Evolutionary conservation across 2,888 invertebrate species (phyloP).

Genomic region (Prostheceraeus crozeri): DNA sequence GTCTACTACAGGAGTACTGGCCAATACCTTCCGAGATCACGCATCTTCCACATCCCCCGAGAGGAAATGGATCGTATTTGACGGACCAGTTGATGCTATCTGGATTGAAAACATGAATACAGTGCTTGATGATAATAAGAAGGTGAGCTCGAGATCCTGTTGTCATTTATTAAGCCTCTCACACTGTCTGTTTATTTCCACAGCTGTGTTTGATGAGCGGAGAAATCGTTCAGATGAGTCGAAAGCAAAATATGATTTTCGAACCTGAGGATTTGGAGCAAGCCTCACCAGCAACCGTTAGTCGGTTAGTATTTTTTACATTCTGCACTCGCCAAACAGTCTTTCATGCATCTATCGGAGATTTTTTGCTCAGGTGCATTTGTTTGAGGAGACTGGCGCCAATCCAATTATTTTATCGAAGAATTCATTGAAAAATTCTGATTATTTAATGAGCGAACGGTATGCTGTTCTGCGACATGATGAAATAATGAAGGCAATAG

Average conservation of each 20-base stretch:
- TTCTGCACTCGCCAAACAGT: neutral
- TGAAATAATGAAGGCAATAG: no score
- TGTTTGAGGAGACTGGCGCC: no score
- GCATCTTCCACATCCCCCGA: conserved; percentile 49
- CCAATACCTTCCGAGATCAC: conserved; percentile 55
- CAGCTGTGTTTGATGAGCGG: conserved; percentile 57
- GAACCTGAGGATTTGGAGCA: conserved; percentile 56
- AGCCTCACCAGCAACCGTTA: conserved; percentile 57
- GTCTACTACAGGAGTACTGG: conserved; percentile 58
- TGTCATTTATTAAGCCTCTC: conserved; percentile 40
- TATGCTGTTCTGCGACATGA: no score
- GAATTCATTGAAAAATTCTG: no score
- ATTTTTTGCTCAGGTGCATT: no score
- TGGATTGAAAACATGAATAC: conserved; percentile 59
- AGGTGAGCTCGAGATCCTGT: no score
- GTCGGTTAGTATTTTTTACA: no score
- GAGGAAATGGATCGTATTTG: conserved; percentile 56
- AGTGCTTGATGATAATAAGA: conserved; percentile 56
- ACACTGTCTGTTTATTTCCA: no score
- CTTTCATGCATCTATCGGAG: no score
- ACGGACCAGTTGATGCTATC: conserved; percentile 57
- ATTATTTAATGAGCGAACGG: no score
- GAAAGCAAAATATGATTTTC: conserved; percentile 57
- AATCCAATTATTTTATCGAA: no score
- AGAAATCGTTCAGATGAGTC: conserved; percentile 57